Conservation (phyloP, 2,797 vertebrate genomes). For the Euphonia xanthogaster region DNA sequence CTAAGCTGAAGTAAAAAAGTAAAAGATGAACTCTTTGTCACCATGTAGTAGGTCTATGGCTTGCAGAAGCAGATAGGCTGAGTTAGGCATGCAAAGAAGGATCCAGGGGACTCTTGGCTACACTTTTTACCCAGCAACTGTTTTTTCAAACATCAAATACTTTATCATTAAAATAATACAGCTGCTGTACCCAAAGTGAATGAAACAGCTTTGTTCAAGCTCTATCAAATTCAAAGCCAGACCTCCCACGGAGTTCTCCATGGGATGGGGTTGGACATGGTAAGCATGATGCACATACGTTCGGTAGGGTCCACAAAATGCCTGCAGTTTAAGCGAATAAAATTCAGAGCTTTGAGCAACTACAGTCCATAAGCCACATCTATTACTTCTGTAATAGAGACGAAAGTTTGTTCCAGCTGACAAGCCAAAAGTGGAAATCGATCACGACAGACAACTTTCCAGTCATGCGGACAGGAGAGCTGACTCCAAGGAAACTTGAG, state of each 20-base stretch:
- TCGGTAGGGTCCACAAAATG: background rate
- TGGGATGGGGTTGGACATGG: background rate
- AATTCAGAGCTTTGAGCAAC: slow-evolving; percentile 46
- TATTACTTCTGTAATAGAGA: slow-evolving; percentile 34
- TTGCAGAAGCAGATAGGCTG: slow-evolving; percentile 31
- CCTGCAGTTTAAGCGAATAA: slow-evolving; percentile 57
- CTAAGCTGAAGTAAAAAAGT: slow-evolving; percentile 7
- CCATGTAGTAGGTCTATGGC: background rate
- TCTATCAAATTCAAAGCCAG: slow-evolving; percentile 32
- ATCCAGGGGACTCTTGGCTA: background rate
- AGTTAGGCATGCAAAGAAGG: slow-evolving; percentile 29
- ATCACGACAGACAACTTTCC: slow-evolving; percentile 21
- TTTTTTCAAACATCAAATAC: slow-evolving; percentile 31
- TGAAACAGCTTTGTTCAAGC: slow-evolving; percentile 15
- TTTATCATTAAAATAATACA: slow-evolving; percentile 28
- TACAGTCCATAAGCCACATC: slow-evolving; percentile 37
- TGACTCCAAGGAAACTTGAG: slow-evolving; percentile 29
- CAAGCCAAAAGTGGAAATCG: slow-evolving; percentile 47
- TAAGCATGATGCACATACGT: background rate
- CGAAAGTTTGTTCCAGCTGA: slow-evolving; percentile 9
- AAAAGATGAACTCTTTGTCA: slow-evolving; percentile 5
- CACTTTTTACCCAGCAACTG: background rate
- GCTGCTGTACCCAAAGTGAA: background rate
- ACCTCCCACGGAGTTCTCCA: background rate
- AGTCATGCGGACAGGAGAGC: slow-evolving; percentile 41